These are phyloP conservation scores for Mantis religiosa DNA, from an alignment of 2,888 invertebrate species.

Conservation along the genomic window DNA sequence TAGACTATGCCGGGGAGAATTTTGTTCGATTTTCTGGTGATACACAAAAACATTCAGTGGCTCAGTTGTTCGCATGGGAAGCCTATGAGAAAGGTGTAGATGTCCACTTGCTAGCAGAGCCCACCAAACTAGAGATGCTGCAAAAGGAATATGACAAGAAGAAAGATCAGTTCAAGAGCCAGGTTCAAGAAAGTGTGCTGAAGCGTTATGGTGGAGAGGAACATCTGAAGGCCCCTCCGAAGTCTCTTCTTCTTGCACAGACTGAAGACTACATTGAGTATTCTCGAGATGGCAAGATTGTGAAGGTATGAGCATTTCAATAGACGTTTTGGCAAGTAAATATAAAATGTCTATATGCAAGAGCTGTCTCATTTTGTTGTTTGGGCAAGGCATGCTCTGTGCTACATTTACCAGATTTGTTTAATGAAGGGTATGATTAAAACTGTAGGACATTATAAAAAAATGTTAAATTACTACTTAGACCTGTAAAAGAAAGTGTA, in stretches of 20 bases:
- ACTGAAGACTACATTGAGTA: constrained; percentile 95
- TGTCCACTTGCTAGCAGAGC: constrained; percentile 93
- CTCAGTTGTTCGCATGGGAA: constrained; percentile 97
- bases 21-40: constrained; percentile 93
- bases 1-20: constrained; percentile 92
- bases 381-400: no score
- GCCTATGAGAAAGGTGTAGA: constrained; percentile 90
- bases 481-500: no score
- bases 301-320: constrained; percentile 38
- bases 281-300: constrained; percentile 83
- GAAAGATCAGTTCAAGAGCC: constrained; percentile 83
- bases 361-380: no score
- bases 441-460: no score
- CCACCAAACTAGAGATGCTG: constrained; percentile 90
- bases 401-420: no score
- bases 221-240: constrained; percentile 82
- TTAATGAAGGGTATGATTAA: no score
- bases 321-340: no score
- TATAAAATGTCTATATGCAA: no score
- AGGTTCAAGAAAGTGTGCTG: constrained; percentile 73
- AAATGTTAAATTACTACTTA: no score
- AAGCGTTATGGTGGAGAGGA: constrained; percentile 95
- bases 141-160: constrained; percentile 86
- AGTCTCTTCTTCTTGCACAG: constrained; percentile 85
- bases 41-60: constrained; percentile 82